Base-by-base conservation (phyloP, 2,797 vertebrate species). In the Platalea minor region DNA sequence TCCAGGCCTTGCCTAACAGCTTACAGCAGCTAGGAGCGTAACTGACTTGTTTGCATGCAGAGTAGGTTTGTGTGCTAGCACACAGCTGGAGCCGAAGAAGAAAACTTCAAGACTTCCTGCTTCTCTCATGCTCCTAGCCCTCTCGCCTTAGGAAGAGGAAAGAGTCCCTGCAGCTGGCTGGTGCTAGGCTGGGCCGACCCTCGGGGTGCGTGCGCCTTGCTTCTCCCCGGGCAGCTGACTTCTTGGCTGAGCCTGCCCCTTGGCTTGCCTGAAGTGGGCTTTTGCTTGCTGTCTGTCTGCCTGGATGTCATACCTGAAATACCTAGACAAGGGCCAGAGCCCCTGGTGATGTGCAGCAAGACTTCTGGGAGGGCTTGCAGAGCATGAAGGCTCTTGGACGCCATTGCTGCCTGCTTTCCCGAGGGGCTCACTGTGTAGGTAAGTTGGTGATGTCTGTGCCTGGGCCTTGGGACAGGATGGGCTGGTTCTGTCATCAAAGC, bases 121-220 rank as follows among this genome's bases (percentile, higher is more conserved):
- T n/a, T 35, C 61, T 35, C 18, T 24, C 25, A 3, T 10, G 21
- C 31, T 68, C 7, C 17, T 7, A 11, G 20, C 33, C 33, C 11
- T 21, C 26, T 33, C 1, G 1, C 28, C 19, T 35, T 29, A 1
- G 46, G 37, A 35, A 39, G 33, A 50, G 41, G 53, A 17, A 13
- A 0, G 48, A 60, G 23, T 43, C 46, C 35, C 9, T 2, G 7
- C 8, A 11, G 50, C 63, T 33, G 21, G 9, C 53, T 45, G 5
- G 28, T 35, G 75, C 67, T 18, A 43, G 53, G 48, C 89, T 39
- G n/a, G 9, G 46, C 63, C 0, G 5, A 10, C 39, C 31, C 43
- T 8, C 16, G 29, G 6, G 8, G 2, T 19, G 23, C 2, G 0
- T 1, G 0, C 39, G 19, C 59, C 50, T 79, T 0, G 1, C 53